phyloP scores from a whole-genome alignment of 2,113 vertebrate species.

The Muntiacus reevesi region DNA sequence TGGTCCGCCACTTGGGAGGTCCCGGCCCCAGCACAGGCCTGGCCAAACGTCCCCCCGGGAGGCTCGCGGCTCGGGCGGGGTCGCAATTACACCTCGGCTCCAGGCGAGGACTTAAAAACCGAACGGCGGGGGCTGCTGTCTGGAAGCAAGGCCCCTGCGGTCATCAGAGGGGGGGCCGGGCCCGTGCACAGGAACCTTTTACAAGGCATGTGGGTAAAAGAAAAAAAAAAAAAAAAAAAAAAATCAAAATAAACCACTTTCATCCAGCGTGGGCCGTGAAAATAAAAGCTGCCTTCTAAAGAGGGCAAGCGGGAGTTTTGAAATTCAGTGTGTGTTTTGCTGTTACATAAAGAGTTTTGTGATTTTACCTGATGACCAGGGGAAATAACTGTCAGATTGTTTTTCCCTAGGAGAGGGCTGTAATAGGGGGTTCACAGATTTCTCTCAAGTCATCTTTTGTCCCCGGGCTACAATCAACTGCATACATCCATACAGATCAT shows the following conservation, averaged over 20 bases:
- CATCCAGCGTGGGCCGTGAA: conserved; percentile 28
- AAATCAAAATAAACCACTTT: conserved; percentile 57
- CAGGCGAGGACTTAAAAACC: conserved; percentile 60
- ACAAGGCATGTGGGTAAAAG: conserved; percentile 49
- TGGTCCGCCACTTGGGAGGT: conserved; percentile 87
- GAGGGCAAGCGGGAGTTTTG: conserved; percentile 51
- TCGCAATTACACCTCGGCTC: conserved; percentile 82
- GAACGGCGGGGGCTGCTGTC: conserved; percentile 39
- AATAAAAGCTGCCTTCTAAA: conserved; percentile 55
- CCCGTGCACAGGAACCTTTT: conserved; percentile 51
- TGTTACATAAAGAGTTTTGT: conserved; percentile 4
- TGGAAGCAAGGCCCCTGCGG: conserved; percentile 69
- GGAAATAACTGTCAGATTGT: not conserved
- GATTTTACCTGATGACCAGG: not conserved
- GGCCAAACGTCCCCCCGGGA: conserved; percentile 78
- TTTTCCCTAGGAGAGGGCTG: not conserved
- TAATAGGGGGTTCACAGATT: not conserved
- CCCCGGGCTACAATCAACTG: not conserved
- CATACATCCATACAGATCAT: accelerated
- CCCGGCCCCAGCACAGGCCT: conserved; percentile 72
- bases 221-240: not conserved
- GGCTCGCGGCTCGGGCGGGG: conserved; percentile 78
- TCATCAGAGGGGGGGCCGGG: conserved; percentile 35
- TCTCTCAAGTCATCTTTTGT: not conserved
- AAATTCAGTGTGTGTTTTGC: conserved; percentile 35